A percentile compares a stretch with the other conserved stretches of the same genome.
These are phyloP conservation scores for Gavia stellata DNA, from an alignment of 2,113 vertebrate genomes.

Conservation along the genomic window DNA sequence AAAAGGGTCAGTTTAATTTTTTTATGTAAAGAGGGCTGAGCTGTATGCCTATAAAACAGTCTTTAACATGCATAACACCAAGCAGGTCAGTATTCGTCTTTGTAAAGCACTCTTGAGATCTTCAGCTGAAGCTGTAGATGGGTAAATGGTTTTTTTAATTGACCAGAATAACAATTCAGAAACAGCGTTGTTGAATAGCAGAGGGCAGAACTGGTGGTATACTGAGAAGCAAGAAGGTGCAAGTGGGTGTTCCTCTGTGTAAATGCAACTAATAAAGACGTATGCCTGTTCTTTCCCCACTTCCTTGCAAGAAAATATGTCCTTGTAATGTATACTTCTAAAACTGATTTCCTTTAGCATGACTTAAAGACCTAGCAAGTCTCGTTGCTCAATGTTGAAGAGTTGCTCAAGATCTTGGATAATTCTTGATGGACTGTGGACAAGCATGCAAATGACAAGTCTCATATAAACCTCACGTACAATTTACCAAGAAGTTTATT, in stretches of 20 bases:
- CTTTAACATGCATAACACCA: background rate
- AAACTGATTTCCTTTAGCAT: background rate
- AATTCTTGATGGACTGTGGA: background rate
- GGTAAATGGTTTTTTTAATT: background rate
- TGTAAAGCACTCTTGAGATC: constrained; percentile 10
- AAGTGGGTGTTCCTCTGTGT: background rate
- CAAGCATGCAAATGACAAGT: background rate
- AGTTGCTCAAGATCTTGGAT: background rate
- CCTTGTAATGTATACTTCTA: background rate
- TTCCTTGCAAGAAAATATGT: background rate
- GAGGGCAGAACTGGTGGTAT: background rate
- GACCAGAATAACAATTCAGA: background rate
- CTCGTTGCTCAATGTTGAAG: accelerated
- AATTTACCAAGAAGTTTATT: background rate
- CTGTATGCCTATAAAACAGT: background rate
- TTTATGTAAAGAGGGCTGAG: constrained; percentile 10
- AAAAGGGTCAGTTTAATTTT: constrained; percentile 12
- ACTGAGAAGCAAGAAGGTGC: background rate
- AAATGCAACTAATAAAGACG: background rate
- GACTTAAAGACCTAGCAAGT: background rate
- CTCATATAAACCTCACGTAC: accelerated
- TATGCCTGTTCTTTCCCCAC: background rate
- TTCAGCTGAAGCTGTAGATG: background rate
- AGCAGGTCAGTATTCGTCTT: background rate
- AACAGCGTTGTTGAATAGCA: background rate